Conservation (phyloP, 2,113 vertebrate genomes). For the Mionectes macconnelli region DNA sequence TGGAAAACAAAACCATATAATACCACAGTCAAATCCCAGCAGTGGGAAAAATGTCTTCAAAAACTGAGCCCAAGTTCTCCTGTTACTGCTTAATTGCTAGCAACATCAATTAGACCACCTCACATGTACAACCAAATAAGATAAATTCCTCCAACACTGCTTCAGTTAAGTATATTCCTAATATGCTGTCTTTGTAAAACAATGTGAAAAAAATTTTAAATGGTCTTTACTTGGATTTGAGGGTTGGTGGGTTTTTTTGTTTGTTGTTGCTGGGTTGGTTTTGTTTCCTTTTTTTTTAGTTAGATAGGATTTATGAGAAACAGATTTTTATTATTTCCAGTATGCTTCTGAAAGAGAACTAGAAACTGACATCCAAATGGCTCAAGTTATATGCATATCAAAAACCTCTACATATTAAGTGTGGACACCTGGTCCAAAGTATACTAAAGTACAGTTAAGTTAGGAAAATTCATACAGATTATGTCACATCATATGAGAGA, state of each 20-base stretch:
- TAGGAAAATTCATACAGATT: not conserved
- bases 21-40: not conserved
- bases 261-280: not conserved
- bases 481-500: not conserved
- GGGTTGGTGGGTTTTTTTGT: not conserved
- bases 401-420: not conserved
- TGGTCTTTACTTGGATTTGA: not conserved
- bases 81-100: not conserved
- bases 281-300: not conserved
- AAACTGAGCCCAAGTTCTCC: not conserved
- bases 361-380: not conserved
- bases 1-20: not conserved
- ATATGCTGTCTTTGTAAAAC: not conserved
- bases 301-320: not conserved
- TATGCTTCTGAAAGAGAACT: not conserved
- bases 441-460: rapidly evolving
- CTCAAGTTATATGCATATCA: not conserved
- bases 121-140: not conserved
- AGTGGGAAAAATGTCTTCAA: not conserved
- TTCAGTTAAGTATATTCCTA: not conserved
- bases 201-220: not conserved
- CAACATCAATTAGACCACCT: not conserved
- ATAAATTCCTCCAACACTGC: not conserved
- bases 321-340: not conserved
- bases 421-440: not conserved